phyloP scores from a whole-genome alignment of 2,113 vertebrate species.

The Lamprologus ornatipinnis region DNA sequence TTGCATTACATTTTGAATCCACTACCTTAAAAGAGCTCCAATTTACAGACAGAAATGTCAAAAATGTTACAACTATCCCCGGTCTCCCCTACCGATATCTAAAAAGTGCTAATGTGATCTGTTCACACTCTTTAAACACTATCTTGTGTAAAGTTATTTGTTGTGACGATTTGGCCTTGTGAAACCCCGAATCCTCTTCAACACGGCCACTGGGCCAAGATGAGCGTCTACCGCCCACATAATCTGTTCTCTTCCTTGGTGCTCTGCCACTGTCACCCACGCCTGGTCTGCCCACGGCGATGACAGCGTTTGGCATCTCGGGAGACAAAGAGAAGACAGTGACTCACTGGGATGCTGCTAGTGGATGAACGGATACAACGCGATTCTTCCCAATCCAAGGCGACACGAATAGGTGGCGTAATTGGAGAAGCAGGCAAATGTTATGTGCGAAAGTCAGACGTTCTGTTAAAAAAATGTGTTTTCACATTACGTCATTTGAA shows the following conservation, averaged over 20 bases:
- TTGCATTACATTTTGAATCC: too few relatives aligned
- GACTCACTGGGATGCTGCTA: slow-evolving; percentile 44
- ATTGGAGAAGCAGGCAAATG: not conserved
- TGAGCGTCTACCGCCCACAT: not conserved
- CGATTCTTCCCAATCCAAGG: slow-evolving; percentile 32
- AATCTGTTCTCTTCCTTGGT: not conserved
- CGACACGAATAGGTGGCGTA: slow-evolving; percentile 4
- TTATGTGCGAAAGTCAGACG: not conserved
- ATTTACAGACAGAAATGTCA: too few relatives aligned
- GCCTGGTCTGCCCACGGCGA: slow-evolving; percentile 31
- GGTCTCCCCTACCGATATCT: not conserved
- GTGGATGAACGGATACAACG: slow-evolving; percentile 24
- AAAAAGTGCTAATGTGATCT: not conserved
- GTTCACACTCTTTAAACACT: not conserved
- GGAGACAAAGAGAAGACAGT: slow-evolving; percentile 25
- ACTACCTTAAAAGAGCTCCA: too few relatives aligned
- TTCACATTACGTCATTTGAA: not conserved
- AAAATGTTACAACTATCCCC: too few relatives aligned
- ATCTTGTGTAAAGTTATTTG: not conserved
- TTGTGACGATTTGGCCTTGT: not conserved
- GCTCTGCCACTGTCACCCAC: slow-evolving; percentile 35
- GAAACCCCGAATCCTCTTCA: not conserved
- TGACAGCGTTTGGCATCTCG: slow-evolving; percentile 11
- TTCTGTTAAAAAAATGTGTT: not conserved
- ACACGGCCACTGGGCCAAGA: not conserved